Conservation (phyloP, 2,113 vertebrate genomes). For the Clarias macrocephalus region DNA sequence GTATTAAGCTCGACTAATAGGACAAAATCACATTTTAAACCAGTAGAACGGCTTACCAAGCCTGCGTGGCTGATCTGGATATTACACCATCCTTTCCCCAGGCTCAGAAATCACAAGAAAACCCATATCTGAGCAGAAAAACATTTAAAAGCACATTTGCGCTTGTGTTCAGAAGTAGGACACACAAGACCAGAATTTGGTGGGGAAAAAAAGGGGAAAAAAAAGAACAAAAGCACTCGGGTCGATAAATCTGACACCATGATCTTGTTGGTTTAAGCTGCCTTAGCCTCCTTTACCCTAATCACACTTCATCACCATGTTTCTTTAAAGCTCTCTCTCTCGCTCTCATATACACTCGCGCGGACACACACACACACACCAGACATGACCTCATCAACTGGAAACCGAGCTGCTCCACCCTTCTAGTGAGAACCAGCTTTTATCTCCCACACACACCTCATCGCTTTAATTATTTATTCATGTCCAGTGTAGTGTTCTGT, state of each 20-base stretch:
- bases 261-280: neutral
- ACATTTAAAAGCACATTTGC: neutral
- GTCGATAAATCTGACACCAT: neutral
- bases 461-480: slow-evolving; percentile 16
- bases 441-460: neutral
- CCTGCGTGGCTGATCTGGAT: neutral
- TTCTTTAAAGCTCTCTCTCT: neutral
- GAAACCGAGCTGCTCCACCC: slow-evolving; percentile 30
- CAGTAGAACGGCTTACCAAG: neutral
- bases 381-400: slow-evolving; percentile 17
- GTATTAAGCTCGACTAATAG: neutral
- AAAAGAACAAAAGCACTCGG: neutral
- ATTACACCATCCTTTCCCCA: neutral
- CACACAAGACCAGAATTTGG: neutral
- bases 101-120: neutral
- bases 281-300: neutral
- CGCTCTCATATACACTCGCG: neutral
- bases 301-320: neutral
- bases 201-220: neutral
- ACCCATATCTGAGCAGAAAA: neutral
- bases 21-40: neutral
- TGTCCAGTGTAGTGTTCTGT: neutral
- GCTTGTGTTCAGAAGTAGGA: neutral
- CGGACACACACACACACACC: slow-evolving; percentile 9
- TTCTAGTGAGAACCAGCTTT: neutral